phyloP scores from a whole-genome alignment of 2,113 vertebrate genomes.

The Phyllostomus hastatus region DNA sequence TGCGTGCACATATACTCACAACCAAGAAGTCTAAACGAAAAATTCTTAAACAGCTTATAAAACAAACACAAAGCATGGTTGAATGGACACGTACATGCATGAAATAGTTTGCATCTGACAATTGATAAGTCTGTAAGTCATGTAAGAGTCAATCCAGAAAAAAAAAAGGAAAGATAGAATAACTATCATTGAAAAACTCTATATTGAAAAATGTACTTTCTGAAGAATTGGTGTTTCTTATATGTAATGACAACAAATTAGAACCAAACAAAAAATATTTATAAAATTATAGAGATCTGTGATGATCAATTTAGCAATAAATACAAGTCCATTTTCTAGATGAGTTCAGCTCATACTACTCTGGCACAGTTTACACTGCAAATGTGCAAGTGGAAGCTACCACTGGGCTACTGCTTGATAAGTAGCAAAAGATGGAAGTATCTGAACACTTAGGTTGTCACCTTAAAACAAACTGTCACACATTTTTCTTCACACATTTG shows the following conservation, averaged over 20 bases:
- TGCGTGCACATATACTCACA: not conserved
- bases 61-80: not conserved
- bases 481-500: slow-evolving; percentile 88
- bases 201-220: not conserved
- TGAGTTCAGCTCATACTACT: not conserved
- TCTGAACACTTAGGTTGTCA: slow-evolving; percentile 86
- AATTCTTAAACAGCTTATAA: not conserved
- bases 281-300: slow-evolving; percentile 27
- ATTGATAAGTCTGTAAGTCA: not conserved
- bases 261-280: not conserved
- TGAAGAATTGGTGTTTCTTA: not conserved
- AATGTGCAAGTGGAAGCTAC: slow-evolving; percentile 72
- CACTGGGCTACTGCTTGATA: slow-evolving; percentile 67
- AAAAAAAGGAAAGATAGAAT: slow-evolving; percentile 14
- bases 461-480: slow-evolving; percentile 88
- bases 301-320: slow-evolving; percentile 35
- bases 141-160: slow-evolving; percentile 14
- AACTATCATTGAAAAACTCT: not conserved
- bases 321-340: slow-evolving; percentile 32
- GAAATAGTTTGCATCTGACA: not conserved
- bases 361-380: slow-evolving; percentile 48
- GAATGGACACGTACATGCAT: not conserved
- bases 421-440: slow-evolving; percentile 82
- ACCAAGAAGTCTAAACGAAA: not conserved
- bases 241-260: slow-evolving; percentile 12